Base-by-base conservation (phyloP, 2,888 invertebrate species). In the Agriopis aurantiaria region DNA sequence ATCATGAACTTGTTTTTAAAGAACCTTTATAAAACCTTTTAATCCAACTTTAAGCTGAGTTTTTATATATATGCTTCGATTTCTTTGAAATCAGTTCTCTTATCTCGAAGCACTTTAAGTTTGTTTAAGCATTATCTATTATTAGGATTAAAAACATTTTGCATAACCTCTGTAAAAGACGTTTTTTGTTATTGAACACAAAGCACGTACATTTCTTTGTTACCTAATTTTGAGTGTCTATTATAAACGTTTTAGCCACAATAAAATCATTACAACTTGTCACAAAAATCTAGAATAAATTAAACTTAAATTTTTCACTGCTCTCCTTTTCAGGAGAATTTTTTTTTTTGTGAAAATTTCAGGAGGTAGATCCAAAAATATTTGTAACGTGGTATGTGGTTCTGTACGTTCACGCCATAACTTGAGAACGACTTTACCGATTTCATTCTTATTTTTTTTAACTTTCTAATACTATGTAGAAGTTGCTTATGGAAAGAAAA, bases 41-140 rank as follows among this genome's bases (percentile, higher is more conserved):
- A 60, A 68, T 58, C 45, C 52, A 52, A 63, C 48, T 60, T 64
- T 14, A 40, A 59, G n/a, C 23, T 48, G n/a, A n/a, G 33, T 46
- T 48, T 59, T 40, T 49, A 60, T 49, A 59, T 58, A 58, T 10
- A 14, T 6, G 14, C n/a, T 61, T 57, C 40, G 14, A 61, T 60
- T 67, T 65, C 14, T 63, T 45, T 51, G n/a, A 51, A 61, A 49
- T 46, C 59, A 48, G 8, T 49, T 14, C 14, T 57, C 12, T 60
- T 60, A 60, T 60, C 40, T 49, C 14, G 49, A 60, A 49, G 49
- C 40, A 49, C 60, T 60, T 60, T 40, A 48, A 48, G 46, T 58
- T 58, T 48, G 58, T 48, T 58, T 0, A 33, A 58, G 33, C 14
- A 17, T 43, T n/a, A 46, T 58, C 58, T 48, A 23, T 58, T 58